Evolutionary conservation across 2,888 invertebrate species (phyloP), one percentile per base, ranked within the genome.

Genomic region (Eurois occulta): DNA sequence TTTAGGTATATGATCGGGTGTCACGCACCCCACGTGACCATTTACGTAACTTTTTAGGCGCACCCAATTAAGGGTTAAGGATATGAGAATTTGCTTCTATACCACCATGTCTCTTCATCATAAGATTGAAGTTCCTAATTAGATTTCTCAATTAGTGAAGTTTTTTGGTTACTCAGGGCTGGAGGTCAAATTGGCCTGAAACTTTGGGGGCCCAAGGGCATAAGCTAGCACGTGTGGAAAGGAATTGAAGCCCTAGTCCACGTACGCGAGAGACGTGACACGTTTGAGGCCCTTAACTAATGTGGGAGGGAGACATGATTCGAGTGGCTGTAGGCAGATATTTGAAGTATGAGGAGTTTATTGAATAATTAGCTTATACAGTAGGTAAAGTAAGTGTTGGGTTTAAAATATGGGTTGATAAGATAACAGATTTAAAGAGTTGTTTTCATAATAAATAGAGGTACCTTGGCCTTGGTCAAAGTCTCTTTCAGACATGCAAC

Each of bases 121-220:
- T 66, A 46, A 32, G 55, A 64, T 58, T 79, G 41, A 71, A 71
- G 35, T 81, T 68, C 38, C 48, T 69, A 74, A 84, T 81, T 73
- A 69, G 52, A 72, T 86, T 76, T 75, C 41, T 41, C 75, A 77
- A 85, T 75, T 79, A 83, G 55, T 46, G 18, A 86, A 83, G 75
- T 77, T 85, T 83, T 86, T 73, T 77, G 67, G 65, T 75, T 73
- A 70, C 76, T 77, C 28, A 75, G 55, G 28, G 24, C 3, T 72
- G 35, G 58, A 60, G 65, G 75, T 35, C n/a, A 73, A 77, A 73
- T 86, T 79, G 77, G 55, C 38, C 35, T 43, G 62, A 74, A 77
- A 77, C 60, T 83, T 84, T 70, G 52, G 1, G 38, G 13, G 28
- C 75, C 75, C 77, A 52, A 52, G 73, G 83, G 75, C 21, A 64